Evolutionary conservation across 2,888 invertebrate species (phyloP).

Genomic region (Drosophila acutilabella): DNA sequence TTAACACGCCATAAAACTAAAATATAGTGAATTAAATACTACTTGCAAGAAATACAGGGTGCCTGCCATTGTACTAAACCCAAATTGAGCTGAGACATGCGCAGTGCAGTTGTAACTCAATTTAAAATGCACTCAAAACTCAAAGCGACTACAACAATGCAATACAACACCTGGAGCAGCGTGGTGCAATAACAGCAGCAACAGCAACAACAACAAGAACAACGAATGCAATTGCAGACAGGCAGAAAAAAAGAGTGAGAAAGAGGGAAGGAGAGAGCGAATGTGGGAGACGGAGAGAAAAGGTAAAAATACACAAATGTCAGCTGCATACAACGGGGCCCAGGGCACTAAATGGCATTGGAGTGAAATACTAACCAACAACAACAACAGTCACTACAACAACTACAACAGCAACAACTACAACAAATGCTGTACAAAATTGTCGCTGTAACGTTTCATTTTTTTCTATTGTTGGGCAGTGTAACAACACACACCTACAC

Average conservation of each 20-base stretch:
- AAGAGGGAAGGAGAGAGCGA: background rate
- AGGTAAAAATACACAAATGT: constrained; percentile 50
- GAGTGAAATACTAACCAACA: constrained; percentile 45
- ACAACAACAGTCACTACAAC: constrained; percentile 1
- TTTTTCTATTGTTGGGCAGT: constrained; percentile 57
- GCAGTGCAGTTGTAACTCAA: constrained; percentile 35
- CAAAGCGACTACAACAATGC: constrained; percentile 39
- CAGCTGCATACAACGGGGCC: constrained; percentile 62
- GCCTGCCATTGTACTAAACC: constrained; percentile 6
- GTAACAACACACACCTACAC: constrained; percentile 54
- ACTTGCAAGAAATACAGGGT: constrained; percentile 43
- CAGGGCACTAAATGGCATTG: constrained; percentile 47
- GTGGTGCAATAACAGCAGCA: constrained; percentile 40
- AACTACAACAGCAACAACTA: constrained; percentile 10
- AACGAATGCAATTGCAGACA: constrained; percentile 23
- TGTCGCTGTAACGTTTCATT: constrained; percentile 31
- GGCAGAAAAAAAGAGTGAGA: constrained; percentile 7
- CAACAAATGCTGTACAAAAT: constrained; percentile 28
- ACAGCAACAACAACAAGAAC: constrained; percentile 18
- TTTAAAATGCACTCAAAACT: constrained; percentile 47
- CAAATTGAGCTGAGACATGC: constrained; percentile 47
- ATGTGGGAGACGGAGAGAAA: background rate
- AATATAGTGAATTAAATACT: constrained; percentile 13
- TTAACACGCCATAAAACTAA: constrained; percentile 1
- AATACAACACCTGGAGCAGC: constrained; percentile 54